A percentile compares a stretch with the other conserved stretches of the same genome.
phyloP scores from a whole-genome alignment of 2,113 vertebrate species.

The Oenanthe melanoleuca region DNA sequence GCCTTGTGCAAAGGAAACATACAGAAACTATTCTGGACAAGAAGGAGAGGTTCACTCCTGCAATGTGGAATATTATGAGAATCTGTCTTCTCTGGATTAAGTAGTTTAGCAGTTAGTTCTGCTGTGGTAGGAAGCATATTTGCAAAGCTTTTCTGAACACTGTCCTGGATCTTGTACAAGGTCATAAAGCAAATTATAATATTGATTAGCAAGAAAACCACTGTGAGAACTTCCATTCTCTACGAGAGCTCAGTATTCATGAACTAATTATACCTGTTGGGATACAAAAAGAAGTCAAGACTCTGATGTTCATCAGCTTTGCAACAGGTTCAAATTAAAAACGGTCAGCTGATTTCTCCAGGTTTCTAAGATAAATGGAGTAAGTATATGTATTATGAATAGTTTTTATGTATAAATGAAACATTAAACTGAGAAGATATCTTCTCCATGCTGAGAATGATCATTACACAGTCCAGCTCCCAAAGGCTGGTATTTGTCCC shows the following conservation, averaged over 20 bases:
- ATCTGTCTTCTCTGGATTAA: not conserved
- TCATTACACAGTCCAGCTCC: not conserved
- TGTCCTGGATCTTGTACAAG: not conserved
- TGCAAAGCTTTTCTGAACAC: not conserved
- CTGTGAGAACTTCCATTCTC: not conserved
- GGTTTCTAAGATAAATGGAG: not conserved
- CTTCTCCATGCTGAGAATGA: not conserved
- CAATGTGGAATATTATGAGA: not conserved
- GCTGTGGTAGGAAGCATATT: not conserved
- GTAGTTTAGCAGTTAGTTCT: not conserved
- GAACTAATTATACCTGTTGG: not conserved
- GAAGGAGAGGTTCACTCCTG: not conserved
- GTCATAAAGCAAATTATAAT: not conserved
- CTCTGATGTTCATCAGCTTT: not conserved
- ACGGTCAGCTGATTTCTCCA: not conserved
- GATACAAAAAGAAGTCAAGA: not conserved
- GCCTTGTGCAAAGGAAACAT: not conserved
- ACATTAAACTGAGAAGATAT: rapidly evolving
- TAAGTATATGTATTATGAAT: not conserved
- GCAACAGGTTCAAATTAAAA: not conserved
- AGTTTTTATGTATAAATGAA: not conserved
- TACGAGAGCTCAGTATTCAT: not conserved
- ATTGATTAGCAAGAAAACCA: not conserved
- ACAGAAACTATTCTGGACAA: not conserved
- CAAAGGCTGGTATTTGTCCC: not conserved